A percentile compares a stretch with the other conserved stretches of the same genome.
Conservation (phyloP, 2,888 invertebrate genomes). For the Eupithecia abbreviata region DNA sequence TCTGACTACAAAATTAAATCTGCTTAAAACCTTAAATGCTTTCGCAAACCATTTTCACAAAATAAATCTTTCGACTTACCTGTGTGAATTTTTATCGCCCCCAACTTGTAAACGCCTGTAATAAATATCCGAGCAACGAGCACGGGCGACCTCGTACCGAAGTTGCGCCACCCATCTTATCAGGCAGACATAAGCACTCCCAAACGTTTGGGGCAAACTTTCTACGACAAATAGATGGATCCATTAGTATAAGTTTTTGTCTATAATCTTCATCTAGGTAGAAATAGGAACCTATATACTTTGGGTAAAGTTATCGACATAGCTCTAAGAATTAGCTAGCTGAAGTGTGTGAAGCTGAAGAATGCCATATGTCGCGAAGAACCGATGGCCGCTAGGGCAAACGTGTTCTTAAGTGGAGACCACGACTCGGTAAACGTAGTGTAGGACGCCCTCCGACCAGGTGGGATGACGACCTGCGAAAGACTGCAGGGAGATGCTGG, state of each 20-base stretch:
- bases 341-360: no score
- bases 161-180: conserved; percentile 26
- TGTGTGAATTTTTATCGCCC: conserved; percentile 29
- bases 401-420: no score
- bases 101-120: conserved; percentile 36
- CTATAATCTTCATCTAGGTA: not conserved
- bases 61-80: conserved; percentile 12
- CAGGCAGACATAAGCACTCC: conserved; percentile 11
- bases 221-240: not conserved
- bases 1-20: no score
- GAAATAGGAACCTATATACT: not conserved
- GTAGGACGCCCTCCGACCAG: no score
- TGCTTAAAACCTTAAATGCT: not conserved
- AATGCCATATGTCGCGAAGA: no score
- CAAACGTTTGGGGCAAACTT: not conserved
- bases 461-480: no score
- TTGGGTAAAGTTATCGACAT: no score
- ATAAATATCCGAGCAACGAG: conserved; percentile 33
- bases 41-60: not conserved
- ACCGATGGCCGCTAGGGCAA: no score
- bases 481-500: no score
- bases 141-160: conserved; percentile 22
- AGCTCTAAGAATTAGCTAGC: no score
- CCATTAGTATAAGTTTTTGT: not conserved
- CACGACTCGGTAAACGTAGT: no score